Percentiles rank a stretch among this genome's conserved stretches.
Conservation (phyloP, 2,888 invertebrate genomes). For the Tetramorium bicarinatum region DNA sequence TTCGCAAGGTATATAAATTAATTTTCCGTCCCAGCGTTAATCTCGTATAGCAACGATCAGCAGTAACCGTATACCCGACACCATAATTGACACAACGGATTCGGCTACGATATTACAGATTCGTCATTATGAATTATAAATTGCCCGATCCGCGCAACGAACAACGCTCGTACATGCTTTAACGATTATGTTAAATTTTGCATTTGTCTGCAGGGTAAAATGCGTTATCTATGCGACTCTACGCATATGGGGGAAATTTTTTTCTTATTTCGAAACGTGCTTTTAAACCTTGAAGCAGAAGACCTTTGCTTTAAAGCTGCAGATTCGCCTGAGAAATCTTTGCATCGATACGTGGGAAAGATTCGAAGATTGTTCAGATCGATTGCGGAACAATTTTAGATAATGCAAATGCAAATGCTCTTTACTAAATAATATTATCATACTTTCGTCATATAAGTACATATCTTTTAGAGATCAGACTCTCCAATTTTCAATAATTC, state of each 20-base stretch:
- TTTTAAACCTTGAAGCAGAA: not conserved
- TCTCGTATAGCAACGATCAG: slow-evolving; percentile 41
- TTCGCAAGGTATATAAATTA: slow-evolving; percentile 52
- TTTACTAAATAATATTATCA: not conserved
- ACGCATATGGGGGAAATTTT: too few relatives aligned
- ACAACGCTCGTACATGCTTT: not conserved
- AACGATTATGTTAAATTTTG: slow-evolving; percentile 28
- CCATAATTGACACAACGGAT: slow-evolving; percentile 50
- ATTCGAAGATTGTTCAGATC: not conserved
- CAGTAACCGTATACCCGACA: slow-evolving; percentile 21
- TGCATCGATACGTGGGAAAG: not conserved
- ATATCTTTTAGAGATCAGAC: not conserved
- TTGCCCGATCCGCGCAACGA: not conserved
- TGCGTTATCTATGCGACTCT: not conserved
- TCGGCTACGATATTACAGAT: slow-evolving; percentile 21
- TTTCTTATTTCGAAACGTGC: slow-evolving; percentile 1
- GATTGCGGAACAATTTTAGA: not conserved
- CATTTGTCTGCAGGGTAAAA: not conserved
- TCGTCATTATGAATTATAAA: slow-evolving; percentile 47
- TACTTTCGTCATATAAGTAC: not conserved
- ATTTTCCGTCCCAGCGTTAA: slow-evolving; percentile 44
- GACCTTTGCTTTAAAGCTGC: not conserved
- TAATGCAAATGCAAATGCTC: not conserved
- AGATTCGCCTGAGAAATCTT: not conserved
- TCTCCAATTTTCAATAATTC: not conserved